phyloP scores from a whole-genome alignment of 1,140 invertebrate genomes.

The Drosophila tani region DNA sequence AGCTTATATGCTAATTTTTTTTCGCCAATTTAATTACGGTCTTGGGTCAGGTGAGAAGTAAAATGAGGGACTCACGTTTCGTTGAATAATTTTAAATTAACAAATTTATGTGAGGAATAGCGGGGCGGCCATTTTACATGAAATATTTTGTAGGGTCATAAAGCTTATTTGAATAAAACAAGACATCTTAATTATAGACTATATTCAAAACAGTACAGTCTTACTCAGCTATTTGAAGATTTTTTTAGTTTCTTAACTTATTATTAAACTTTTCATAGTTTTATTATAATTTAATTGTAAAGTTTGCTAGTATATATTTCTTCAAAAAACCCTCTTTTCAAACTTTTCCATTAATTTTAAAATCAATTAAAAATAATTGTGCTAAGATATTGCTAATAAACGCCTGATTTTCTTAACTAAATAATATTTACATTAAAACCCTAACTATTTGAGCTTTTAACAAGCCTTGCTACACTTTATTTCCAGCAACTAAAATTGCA shows the following conservation, averaged over 20 bases:
- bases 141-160: background rate
- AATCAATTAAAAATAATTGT: no score
- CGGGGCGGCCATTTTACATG: background rate
- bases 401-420: background rate
- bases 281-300: background rate
- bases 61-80: constrained; percentile 2
- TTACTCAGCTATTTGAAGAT: no score
- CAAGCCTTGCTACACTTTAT: background rate
- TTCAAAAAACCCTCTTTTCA: no score
- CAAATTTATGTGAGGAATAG: constrained; percentile 11
- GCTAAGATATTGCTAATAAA: no score
- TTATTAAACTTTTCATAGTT: no score
- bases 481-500: no score
- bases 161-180: constrained; percentile 6
- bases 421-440: background rate
- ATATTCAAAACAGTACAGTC: no score
- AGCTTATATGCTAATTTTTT: constrained; percentile 45
- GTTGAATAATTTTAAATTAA: constrained; percentile 10
- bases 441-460: no score
- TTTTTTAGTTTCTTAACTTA: background rate
- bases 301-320: no score
- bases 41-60: constrained; percentile 15
- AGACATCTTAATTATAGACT: background rate
- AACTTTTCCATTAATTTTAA: no score
- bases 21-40: constrained; percentile 43